A percentile compares a stretch with the other conserved stretches of the same genome.
Conservation (phyloP, 2,113 vertebrate species). For the Rhizomys pruinosus region DNA sequence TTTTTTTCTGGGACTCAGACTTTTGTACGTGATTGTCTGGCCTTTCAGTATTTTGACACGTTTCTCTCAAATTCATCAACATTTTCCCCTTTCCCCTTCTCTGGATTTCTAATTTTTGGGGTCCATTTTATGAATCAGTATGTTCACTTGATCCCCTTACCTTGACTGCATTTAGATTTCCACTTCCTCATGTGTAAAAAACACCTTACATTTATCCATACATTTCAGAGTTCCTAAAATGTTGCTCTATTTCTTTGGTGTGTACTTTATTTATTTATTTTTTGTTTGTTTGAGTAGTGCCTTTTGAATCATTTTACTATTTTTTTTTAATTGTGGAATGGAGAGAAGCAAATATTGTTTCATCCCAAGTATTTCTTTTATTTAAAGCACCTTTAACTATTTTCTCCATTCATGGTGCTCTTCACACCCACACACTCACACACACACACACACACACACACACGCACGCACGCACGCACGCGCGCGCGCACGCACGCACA, state of each 20-base stretch:
- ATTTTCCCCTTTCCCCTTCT: no score
- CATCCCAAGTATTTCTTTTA: background rate
- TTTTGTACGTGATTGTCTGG: no score
- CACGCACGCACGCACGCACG: no score
- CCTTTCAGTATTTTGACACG: no score
- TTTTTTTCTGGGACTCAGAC: background rate
- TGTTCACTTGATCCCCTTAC: background rate
- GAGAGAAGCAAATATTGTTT: constrained; percentile 17
- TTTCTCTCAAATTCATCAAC: background rate
- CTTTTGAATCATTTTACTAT: background rate
- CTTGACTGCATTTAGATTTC: background rate
- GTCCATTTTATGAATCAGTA: background rate
- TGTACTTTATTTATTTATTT: no score
- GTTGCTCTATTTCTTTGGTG: constrained; percentile 15
- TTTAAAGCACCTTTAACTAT: background rate
- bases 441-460: background rate
- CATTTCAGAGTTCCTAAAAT: constrained; percentile 22
- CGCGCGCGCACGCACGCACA: background rate
- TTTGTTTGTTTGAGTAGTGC: background rate
- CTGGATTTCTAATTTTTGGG: background rate
- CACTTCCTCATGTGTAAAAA: background rate
- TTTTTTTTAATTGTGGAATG: background rate
- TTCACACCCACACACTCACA: background rate
- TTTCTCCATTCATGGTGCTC: background rate
- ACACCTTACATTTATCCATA: background rate